Conservation (phyloP, 2,797 vertebrate genomes). For the Adelosebastes latens region DNA sequence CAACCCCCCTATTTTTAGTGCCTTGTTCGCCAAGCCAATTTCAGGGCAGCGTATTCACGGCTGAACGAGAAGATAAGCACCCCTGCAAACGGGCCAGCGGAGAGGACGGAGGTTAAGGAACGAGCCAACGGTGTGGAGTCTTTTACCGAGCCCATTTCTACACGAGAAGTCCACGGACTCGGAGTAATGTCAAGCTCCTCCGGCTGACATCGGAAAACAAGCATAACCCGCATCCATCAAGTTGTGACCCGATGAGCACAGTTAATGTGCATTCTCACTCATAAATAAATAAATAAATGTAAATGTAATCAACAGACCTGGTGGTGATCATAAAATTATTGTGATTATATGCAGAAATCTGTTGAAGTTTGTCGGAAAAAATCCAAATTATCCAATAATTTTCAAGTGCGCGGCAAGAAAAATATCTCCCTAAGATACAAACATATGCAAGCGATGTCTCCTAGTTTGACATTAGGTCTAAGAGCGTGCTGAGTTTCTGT, state of each 20-base stretch:
- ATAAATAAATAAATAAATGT: constrained; percentile 5
- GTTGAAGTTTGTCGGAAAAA: neutral
- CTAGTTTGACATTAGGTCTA: constrained; percentile 15
- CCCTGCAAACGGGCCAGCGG: constrained; percentile 51
- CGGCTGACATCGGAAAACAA: constrained; percentile 2
- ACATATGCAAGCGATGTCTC: constrained; percentile 6
- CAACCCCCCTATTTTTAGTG: constrained; percentile 78
- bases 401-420: neutral
- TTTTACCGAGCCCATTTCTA: constrained; percentile 42
- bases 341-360: constrained; percentile 4
- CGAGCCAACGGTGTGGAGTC: constrained; percentile 50
- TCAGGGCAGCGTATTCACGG: constrained; percentile 68
- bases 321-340: neutral
- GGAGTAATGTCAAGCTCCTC: constrained; percentile 24
- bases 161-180: constrained; percentile 30
- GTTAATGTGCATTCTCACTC: neutral
- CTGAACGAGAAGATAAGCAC: constrained; percentile 72
- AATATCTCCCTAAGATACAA: neutral
- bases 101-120: constrained; percentile 55
- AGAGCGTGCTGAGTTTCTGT: constrained; percentile 15
- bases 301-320: constrained; percentile 6
- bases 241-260: neutral
- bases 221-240: constrained; percentile 12
- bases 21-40: constrained; percentile 73
- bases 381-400: neutral